Evolutionary conservation across 2,888 invertebrate species (phyloP).

Genomic region (Lochmaea crataegi): DNA sequence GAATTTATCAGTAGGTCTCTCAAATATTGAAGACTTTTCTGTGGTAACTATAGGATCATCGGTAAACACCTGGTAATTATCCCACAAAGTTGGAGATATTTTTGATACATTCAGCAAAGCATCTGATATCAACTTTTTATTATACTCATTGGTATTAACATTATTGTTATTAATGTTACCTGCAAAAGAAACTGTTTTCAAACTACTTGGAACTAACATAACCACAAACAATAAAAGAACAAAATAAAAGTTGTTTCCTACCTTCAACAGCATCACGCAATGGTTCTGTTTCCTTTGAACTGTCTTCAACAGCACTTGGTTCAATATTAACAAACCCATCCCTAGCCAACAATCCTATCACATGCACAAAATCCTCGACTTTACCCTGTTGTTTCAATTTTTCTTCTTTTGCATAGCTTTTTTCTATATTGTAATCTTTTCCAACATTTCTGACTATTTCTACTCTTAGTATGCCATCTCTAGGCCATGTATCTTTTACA

Average conservation of each 20-base stretch:
- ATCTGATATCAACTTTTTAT: slow-evolving; percentile 33
- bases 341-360: slow-evolving; percentile 74
- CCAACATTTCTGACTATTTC: slow-evolving; percentile 82
- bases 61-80: slow-evolving; percentile 53
- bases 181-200: not conserved
- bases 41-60: slow-evolving; percentile 40
- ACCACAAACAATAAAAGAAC: no score
- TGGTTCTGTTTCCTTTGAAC: slow-evolving; percentile 63
- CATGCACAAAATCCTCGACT: slow-evolving; percentile 70
- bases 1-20: slow-evolving; percentile 25
- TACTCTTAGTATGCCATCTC: slow-evolving; percentile 93
- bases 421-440: slow-evolving; percentile 81
- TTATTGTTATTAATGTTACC: slow-evolving; percentile 29
- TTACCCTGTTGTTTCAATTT: slow-evolving; percentile 77
- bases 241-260: slow-evolving; percentile 34
- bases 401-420: slow-evolving; percentile 86
- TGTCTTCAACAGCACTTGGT: slow-evolving; percentile 71
- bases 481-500: slow-evolving; percentile 90
- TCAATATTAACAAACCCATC: slow-evolving; percentile 79
- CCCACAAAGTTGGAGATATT: slow-evolving; percentile 59
- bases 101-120: slow-evolving; percentile 51
- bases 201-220: no score
- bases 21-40: slow-evolving; percentile 35
- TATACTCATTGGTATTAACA: slow-evolving; percentile 8
- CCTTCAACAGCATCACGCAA: slow-evolving; percentile 47